phyloP scores from a whole-genome alignment of 1,140 invertebrate genomes.

The Cherax destructor region DNA sequence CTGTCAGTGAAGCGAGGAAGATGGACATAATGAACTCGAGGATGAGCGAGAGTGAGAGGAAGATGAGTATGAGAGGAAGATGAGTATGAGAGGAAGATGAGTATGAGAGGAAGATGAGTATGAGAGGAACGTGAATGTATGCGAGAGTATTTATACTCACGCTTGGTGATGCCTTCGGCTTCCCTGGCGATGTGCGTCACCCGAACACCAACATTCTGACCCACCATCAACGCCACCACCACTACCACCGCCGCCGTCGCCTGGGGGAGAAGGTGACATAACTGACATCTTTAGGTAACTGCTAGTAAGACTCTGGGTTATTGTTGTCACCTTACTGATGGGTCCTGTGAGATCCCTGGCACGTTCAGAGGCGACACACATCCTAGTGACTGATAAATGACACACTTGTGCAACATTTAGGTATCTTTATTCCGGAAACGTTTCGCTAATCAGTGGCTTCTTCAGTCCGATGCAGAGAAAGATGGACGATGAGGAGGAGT shows the following conservation, averaged over 20 bases:
- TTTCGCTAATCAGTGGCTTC: no score
- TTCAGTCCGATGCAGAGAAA: no score
- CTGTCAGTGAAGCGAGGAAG: neutral
- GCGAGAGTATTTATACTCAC: neutral
- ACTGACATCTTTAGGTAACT: neutral
- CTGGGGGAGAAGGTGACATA: neutral
- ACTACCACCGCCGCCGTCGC: neutral
- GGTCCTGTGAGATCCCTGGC: no score
- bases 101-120: neutral
- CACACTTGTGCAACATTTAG: no score
- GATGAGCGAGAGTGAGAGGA: neutral
- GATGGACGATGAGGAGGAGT: no score
- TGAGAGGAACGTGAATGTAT: no score
- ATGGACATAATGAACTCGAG: neutral
- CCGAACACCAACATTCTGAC: neutral
- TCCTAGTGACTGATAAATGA: no score
- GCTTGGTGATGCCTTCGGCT: no score
- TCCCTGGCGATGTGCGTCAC: no score
- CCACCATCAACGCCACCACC: neutral
- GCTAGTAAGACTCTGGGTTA: neutral
- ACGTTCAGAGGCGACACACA: no score
- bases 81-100: neutral
- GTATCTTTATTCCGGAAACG: no score
- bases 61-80: neutral
- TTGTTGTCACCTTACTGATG: no score